Evolutionary conservation across 2,888 invertebrate genomes (phyloP), one percentile per base, ranked within the genome.

Genomic region (Netelia inedita): DNA sequence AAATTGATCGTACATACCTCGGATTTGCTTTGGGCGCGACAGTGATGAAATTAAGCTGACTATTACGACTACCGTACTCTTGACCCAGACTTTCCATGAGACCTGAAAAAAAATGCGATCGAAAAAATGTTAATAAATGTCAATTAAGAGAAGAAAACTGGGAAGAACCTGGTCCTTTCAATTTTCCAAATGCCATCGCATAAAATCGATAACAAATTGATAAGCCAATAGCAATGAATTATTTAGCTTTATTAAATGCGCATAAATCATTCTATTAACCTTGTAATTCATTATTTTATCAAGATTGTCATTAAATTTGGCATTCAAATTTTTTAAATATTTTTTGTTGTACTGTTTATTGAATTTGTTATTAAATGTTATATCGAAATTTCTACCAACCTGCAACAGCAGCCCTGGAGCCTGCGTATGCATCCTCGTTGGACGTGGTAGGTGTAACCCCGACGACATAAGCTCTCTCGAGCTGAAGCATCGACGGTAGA

Each of bases 401-500:
- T 19, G 90, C 89, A 68, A 93, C 86, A 0, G 93, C 93, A 43
- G 91, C 91, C 74, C 90, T 91, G 21, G 93, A 92, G 2, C 91
- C 89, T 16, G 90, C 88, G 79, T 90, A 92, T 3, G 89, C 91
- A 73, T 93, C 92, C 8, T 89, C 80, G 1, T 82, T 85, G 6
- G 91, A 91, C 8, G 89, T 82, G 1, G 89, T 87, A 16, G 93
- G 93, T n/a, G 91, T 91, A 1, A 93, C 89, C 35, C 92, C 93
- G 71, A 93, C 88, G 19, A 93, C 83, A 68, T 91, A 88, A 2
- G 91, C 91, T 76, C 87, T 90, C 55, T 86, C 89, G 10, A 87
- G 89, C 35, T 88, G 85, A 68, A 93, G 16, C 90, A 93, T 90
- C 3, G 88, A 86, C 5, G 93, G 93, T 16, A 93, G 79, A 83